Conservation (phyloP, 2,113 vertebrate genomes). For the Neodontobutis hainanensis region DNA sequence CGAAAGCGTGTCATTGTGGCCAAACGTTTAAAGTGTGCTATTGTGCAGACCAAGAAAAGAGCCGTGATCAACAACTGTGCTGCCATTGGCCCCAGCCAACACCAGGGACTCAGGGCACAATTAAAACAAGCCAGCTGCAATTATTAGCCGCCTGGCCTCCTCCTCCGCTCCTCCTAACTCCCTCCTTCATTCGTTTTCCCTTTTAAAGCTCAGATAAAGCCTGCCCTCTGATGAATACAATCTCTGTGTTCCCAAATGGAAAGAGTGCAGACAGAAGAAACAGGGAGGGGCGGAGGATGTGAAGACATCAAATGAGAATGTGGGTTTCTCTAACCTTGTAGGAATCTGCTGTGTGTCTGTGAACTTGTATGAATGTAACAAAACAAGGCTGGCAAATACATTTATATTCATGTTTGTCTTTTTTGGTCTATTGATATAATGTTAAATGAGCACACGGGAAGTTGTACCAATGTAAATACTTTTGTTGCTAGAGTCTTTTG, state of each 20-base stretch:
- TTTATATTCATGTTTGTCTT: neutral
- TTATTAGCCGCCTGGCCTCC: constrained; percentile 56
- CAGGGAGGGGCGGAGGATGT: constrained; percentile 18
- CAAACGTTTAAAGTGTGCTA: constrained; percentile 42
- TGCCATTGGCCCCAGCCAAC: constrained; percentile 49
- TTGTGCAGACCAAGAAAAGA: constrained; percentile 52
- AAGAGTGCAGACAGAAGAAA: constrained; percentile 29
- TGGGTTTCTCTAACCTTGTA: constrained; percentile 16
- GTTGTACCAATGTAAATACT: no score
- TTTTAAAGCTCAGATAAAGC: constrained; percentile 56
- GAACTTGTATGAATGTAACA: neutral
- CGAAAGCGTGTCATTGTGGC: constrained; percentile 31
- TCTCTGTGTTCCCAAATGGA: constrained; percentile 46
- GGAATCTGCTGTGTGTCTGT: neutral
- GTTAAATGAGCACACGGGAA: no score
- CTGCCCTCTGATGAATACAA: constrained; percentile 40
- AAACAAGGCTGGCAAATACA: constrained; percentile 9
- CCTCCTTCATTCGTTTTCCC: constrained; percentile 4
- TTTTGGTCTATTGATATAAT: no score
- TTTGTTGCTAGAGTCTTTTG: no score
- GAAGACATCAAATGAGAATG: constrained; percentile 25
- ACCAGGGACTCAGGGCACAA: constrained; percentile 54
- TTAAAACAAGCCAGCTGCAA: constrained; percentile 66
- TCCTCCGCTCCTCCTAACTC: constrained; percentile 18
- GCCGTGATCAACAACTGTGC: constrained; percentile 42